Evolutionary conservation across 2,888 invertebrate genomes (phyloP).

Genomic region (Ornithoptera alexandrae): DNA sequence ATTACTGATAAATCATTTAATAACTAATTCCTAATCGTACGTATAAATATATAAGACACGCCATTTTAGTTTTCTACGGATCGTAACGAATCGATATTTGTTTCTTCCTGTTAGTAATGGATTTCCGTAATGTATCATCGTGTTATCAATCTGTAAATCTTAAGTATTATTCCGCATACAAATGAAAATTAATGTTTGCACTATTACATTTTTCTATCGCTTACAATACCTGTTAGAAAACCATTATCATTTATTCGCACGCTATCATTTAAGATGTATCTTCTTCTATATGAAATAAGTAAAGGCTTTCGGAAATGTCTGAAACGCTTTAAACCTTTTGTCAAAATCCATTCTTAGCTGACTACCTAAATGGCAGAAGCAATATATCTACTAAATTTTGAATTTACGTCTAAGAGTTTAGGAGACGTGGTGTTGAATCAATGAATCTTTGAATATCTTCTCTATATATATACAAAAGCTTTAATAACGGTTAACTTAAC

Average conservation of each 20-base stretch:
- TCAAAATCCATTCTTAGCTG: no score
- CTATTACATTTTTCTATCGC: neutral
- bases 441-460: no score
- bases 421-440: no score
- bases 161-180: neutral
- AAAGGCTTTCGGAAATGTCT: no score
- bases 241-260: neutral
- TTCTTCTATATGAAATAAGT: neutral
- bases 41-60: neutral
- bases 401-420: no score
- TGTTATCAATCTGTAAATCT: neutral
- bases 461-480: no score
- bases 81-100: constrained; percentile 2
- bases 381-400: no score
- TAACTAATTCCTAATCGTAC: neutral
- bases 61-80: constrained; percentile 8
- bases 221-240: neutral
- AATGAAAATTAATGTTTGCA: neutral
- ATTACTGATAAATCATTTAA: no score
- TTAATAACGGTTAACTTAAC: no score
- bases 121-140: constrained; percentile 1
- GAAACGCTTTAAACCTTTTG: no score
- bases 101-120: neutral
- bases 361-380: no score
- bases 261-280: neutral